phyloP scores from a whole-genome alignment of 2,797 vertebrate genomes.

The Cercopithecus mitis region DNA sequence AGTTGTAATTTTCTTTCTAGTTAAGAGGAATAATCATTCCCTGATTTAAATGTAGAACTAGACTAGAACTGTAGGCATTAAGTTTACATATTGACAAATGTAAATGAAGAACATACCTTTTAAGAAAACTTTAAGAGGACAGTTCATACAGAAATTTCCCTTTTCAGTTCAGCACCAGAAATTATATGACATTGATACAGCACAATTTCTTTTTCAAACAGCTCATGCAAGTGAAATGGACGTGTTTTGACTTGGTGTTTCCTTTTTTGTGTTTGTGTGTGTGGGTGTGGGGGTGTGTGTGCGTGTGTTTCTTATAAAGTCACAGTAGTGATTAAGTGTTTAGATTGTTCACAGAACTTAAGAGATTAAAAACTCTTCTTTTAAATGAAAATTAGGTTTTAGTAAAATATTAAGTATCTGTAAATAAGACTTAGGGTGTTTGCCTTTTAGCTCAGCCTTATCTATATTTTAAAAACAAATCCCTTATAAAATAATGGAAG shows the following conservation, averaged over 20 bases:
- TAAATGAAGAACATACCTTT: background rate
- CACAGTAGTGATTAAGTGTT: conserved; percentile 7
- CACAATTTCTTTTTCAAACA: background rate
- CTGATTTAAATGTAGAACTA: background rate
- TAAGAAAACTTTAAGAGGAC: background rate
- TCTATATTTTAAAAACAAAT: conserved; percentile 59
- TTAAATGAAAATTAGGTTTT: conserved; percentile 70
- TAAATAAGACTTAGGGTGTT: conserved; percentile 41
- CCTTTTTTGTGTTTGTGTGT: too few relatives aligned
- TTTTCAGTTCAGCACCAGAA: background rate
- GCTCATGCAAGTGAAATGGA: background rate
- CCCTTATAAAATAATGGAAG: conserved; percentile 47
- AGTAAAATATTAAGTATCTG: conserved; percentile 57
- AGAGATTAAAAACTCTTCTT: conserved; percentile 75
- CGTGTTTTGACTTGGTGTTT: background rate
- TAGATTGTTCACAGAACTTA: conserved; percentile 73
- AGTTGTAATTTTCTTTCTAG: background rate
- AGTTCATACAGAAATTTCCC: background rate
- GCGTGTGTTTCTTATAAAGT: background rate
- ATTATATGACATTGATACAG: background rate
- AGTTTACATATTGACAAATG: background rate
- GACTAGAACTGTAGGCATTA: background rate
- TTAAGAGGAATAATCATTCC: background rate
- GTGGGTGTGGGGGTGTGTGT: background rate
- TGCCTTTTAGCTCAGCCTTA: conserved; percentile 56